Conservation (phyloP, 2,888 invertebrate genomes). For the Endomychus coccineus region DNA sequence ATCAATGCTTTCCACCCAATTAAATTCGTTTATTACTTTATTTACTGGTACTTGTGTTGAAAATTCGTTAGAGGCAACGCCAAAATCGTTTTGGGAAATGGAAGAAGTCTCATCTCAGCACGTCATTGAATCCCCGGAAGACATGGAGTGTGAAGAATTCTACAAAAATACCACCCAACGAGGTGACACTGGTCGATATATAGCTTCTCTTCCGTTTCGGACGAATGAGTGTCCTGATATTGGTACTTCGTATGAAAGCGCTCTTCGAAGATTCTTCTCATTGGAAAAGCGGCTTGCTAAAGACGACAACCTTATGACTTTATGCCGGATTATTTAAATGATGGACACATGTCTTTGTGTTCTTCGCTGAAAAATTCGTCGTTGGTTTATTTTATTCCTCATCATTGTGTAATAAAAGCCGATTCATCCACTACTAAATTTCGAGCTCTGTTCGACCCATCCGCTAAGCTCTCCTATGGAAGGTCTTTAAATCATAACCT, state of each 20-base stretch:
- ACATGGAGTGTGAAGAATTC: neutral
- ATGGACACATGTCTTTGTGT: constrained; percentile 6
- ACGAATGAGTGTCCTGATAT: neutral
- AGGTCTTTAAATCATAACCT: constrained; percentile 8
- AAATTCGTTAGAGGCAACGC: too few species aligned
- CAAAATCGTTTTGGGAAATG: too few species aligned
- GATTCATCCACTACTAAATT: constrained; percentile 6
- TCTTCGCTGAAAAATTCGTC: neutral
- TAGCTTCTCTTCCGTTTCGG: constrained; percentile 3
- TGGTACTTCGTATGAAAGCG: constrained; percentile 1
- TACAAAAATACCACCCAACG: constrained; percentile 3
- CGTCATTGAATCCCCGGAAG: too few species aligned
- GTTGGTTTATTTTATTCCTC: constrained; percentile 5
- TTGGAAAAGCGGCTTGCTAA: constrained; percentile 4
- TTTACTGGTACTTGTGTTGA: too few species aligned
- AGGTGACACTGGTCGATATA: constrained; percentile 2
- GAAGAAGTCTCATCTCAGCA: too few species aligned
- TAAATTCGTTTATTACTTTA: too few species aligned
- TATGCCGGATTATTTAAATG: constrained; percentile 9
- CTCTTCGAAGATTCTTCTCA: constrained; percentile 5
- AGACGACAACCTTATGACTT: constrained; percentile 4
- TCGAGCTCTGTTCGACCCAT: constrained; percentile 10
- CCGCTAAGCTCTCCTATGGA: constrained; percentile 5
- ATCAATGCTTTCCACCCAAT: too few species aligned
- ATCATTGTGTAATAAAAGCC: constrained; percentile 6